Evolutionary conservation across 2,888 invertebrate genomes (phyloP).

Genomic region (Cynaeus angustus): DNA sequence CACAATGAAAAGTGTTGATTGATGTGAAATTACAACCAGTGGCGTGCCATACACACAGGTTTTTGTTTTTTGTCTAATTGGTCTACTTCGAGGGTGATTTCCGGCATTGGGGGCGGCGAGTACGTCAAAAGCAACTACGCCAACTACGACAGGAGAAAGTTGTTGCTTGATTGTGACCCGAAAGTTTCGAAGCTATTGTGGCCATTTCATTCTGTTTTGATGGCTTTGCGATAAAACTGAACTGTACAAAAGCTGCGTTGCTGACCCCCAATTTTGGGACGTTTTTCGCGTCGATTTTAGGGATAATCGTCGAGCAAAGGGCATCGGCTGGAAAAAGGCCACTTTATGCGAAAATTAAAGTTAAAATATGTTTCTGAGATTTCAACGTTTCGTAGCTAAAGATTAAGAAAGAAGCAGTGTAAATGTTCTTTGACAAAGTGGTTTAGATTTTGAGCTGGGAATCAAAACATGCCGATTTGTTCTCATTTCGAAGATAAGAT

Average conservation of each 20-base stretch:
- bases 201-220: constrained; percentile 34
- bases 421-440: no score
- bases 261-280: neutral
- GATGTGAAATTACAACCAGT: constrained; percentile 4
- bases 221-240: constrained; percentile 38
- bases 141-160: constrained; percentile 37
- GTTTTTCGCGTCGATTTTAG: neutral
- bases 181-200: constrained; percentile 43
- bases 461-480: no score
- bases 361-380: no score
- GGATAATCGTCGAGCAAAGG: neutral
- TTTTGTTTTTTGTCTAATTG: constrained; percentile 10
- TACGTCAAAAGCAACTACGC: constrained; percentile 35
- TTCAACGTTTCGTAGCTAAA: no score
- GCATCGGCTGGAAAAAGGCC: neutral
- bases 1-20: neutral
- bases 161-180: constrained; percentile 36
- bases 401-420: no score
- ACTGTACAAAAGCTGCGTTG: constrained; percentile 9
- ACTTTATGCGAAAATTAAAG: no score
- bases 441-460: no score
- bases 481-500: no score
- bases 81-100: constrained; percentile 8
- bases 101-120: constrained; percentile 1
- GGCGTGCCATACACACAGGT: constrained; percentile 2